Percentiles rank a stretch among this genome's conserved stretches.
Conservation (phyloP, 30 jellyfish, hydroid and myxozoan species). For the Nemopilema nomurai region DNA sequence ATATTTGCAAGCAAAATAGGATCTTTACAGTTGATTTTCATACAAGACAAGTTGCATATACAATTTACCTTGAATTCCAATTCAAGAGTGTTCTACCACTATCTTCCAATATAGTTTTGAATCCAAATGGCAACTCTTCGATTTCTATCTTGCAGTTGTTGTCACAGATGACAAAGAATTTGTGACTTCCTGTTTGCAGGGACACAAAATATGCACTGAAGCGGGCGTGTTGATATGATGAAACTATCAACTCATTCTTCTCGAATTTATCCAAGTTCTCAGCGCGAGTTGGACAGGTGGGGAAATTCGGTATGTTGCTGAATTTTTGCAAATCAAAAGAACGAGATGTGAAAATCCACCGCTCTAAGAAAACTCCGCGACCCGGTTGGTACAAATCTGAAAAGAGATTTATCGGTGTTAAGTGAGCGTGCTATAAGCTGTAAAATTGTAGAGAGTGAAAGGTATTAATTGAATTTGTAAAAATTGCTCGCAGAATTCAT, state of each 20-base stretch:
- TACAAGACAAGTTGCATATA: background rate
- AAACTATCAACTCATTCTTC: background rate
- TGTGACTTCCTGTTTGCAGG: conserved; percentile 14
- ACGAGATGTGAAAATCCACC: background rate
- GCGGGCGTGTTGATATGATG: background rate
- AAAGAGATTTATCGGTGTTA: background rate
- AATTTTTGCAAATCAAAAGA: background rate
- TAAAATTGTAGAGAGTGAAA: no score
- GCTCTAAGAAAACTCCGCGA: conserved; percentile 15
- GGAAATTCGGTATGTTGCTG: background rate
- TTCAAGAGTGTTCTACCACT: background rate
- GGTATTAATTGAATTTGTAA: no score
- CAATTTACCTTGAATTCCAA: conserved; percentile 2
- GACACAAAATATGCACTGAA: conserved; percentile 10
- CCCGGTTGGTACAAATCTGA: conserved; percentile 10
- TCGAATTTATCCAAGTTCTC: conserved; percentile 1
- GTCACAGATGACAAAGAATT: background rate
- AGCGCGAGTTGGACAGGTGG: conserved; percentile 1
- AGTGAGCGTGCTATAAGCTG: no score
- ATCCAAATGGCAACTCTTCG: conserved; percentile 3
- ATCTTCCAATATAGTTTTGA: background rate
- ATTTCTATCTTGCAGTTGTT: conserved; percentile 8
- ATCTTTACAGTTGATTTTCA: no score
- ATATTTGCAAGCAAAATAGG: no score
- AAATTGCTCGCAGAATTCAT: no score